Evolutionary conservation across 2,888 invertebrate species (phyloP), one percentile per base, ranked within the genome.

Genomic region (Uloborus plumipes): DNA sequence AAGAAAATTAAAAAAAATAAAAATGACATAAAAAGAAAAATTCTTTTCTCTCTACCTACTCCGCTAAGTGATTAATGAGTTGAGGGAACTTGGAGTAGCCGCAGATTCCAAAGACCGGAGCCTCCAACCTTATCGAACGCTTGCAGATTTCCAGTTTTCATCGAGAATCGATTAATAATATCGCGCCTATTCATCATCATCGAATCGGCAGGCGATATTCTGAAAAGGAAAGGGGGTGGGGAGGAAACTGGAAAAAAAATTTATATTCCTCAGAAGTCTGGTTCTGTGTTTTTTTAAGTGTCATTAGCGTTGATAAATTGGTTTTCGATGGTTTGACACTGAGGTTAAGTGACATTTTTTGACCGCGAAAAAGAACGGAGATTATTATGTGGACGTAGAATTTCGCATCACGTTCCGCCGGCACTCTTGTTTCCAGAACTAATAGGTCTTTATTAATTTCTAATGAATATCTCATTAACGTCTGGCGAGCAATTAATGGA

Each of bases 121-220:
- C 70, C 71, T 62, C 70, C 55, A 73, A n/a, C 58, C 80, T 81
- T 81, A 81, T 81, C 80, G 74, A 81, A 70, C 74, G 70, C 65
- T 81, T 65, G 59, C 80, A 81, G 80, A 81, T 51, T 66, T 81
- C 75, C 69, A 70, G 58, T 64, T 75, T 74, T 61, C 74, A 81
- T 75, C 80, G 74, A 70, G 70, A 75, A 81, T 81, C 80, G 74
- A 81, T 81, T 81, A 81, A 81, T 81, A 81, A 81, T 81, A 81
- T 75, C 80, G 80, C 69, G 14, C 39, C 73, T 81, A 75, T 81
- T 81, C 67, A 81, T 81, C 80, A 69, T 80, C 80, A 81, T 81
- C 80, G 80, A 70, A 53, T 64, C 70, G 70, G 53, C 64, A 59
- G 74, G 65, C 74, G 74, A 70, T 78, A 49, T 59, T 16, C 72